Base-by-base conservation (phyloP, 2,113 vertebrate species). In the Microcebus jonahi region DNA sequence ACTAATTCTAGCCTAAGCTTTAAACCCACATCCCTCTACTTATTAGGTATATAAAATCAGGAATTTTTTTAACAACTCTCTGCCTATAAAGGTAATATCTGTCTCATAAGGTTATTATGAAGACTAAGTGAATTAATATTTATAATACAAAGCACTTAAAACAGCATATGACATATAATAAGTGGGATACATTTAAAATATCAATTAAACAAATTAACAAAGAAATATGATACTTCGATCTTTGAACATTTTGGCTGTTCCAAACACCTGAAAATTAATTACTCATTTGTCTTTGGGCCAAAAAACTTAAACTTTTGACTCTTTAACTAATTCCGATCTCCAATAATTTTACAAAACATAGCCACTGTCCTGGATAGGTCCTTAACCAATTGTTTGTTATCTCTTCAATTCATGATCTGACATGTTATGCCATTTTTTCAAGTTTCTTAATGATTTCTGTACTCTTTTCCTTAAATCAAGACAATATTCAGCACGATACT, bases 231-330 rank as follows among this genome's bases (percentile, higher is more conserved):
- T 90, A 53, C 8, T 80, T 90, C 61, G 48, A 48, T 29, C 29
- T 93, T 87, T 82, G 53, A 59, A 90, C 17, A 92, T 59, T 81
- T 76, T 91, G 23, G 25, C 8, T 57, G 18, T 45, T 50, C 39
- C 31, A 29, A 48, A 85, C 23, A 53, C 59, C 23, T 27, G 12
- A 31, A 88, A 85, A 45, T 55, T 96, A 63, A 71, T 75, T 88
- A 31, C 8, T 59, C 7, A n/a, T 55, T 91, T 12, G 25, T 73
- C 13, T 57, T 82, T 87, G 31, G 25, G 13, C 27, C 17, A 88
- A 13, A 96, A 84, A 84, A 75, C 3, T 9, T 91, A 21, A 92
- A 59, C 6, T 95, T 63, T 76, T 94, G 29, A 93, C 67, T 89
- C 61, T 29, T 70, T 65, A 91, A 57, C 17, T 89, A 36, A 68